Evolutionary conservation across 2,113 vertebrate species (phyloP).

Genomic region (Motacilla tschutschensis): DNA sequence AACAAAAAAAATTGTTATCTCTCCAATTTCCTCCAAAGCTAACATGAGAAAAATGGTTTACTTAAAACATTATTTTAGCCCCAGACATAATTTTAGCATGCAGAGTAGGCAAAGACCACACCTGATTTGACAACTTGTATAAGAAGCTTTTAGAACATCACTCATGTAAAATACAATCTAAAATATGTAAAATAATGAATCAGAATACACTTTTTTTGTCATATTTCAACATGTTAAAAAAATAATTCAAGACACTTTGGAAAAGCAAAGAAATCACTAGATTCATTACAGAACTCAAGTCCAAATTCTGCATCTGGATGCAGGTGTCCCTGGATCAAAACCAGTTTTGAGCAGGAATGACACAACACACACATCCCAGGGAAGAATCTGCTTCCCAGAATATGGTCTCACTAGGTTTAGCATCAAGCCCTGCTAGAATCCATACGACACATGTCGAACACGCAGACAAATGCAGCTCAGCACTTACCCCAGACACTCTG

Average conservation of each 20-base stretch:
- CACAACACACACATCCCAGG: constrained; percentile 10
- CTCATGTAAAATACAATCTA: constrained; percentile 37
- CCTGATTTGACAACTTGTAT: constrained; percentile 30
- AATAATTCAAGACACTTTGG: not conserved
- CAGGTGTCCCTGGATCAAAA: constrained; percentile 3
- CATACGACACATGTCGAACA: not conserved
- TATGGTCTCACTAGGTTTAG: not conserved
- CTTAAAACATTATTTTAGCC: constrained; percentile 29
- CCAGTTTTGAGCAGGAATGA: constrained; percentile 22
- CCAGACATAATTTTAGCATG: constrained; percentile 36
- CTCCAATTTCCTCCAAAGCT: not conserved
- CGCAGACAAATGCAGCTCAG: constrained; percentile 25
- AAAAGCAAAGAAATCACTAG: constrained; percentile 33
- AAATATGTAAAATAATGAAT: constrained; percentile 41
- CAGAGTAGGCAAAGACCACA: constrained; percentile 51
- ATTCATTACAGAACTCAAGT: not conserved
- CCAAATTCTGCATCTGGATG: constrained; percentile 34
- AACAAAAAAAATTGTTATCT: not conserved
- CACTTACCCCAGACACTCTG: not conserved
- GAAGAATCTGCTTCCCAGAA: constrained; percentile 37
- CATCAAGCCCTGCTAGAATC: constrained; percentile 48
- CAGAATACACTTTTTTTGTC: constrained; percentile 9
- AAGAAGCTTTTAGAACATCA: constrained; percentile 58
- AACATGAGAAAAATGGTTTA: constrained; percentile 1
- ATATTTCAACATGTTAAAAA: constrained; percentile 16